phyloP scores from a whole-genome alignment of 2,888 invertebrate species.

The Cryptophagus acutangulus region DNA sequence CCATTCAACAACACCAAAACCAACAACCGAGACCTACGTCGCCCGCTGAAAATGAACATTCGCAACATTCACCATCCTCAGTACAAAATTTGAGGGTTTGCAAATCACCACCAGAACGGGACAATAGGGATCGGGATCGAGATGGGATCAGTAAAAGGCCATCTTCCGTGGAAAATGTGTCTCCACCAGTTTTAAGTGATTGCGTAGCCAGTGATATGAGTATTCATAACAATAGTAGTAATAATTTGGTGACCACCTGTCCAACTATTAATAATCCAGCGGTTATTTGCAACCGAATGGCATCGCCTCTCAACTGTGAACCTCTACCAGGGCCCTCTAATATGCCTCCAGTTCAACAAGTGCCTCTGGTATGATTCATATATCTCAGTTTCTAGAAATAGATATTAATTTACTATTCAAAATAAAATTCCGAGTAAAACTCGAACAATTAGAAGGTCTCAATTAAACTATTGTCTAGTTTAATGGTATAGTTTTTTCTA shows the following conservation, averaged over 20 bases:
- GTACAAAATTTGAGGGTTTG: constrained; percentile 30
- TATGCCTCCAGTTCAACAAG: constrained; percentile 81
- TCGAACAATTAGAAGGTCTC: no score
- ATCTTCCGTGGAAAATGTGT: constrained; percentile 33
- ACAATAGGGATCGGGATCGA: constrained; percentile 20
- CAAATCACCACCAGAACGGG: constrained; percentile 27
- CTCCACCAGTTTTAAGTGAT: constrained; percentile 34
- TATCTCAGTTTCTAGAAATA: no score
- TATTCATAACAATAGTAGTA: constrained; percentile 47
- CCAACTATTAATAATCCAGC: constrained; percentile 50
- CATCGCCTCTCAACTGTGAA: constrained; percentile 64
- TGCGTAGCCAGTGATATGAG: constrained; percentile 56
- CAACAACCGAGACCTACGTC: constrained; percentile 33
- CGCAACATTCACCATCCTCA: constrained; percentile 22
- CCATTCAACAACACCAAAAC: constrained; percentile 26
- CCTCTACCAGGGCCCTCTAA: constrained; percentile 78
- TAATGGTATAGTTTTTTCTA: no score
- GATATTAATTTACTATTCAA: not conserved
- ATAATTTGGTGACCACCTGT: constrained; percentile 30
- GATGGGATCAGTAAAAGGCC: constrained; percentile 29
- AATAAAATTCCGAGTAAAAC: no score
- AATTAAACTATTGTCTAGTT: no score
- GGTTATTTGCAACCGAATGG: constrained; percentile 53
- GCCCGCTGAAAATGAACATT: constrained; percentile 20
- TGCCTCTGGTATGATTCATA: constrained; percentile 72